Base-by-base conservation (phyloP, 2,113 vertebrate species). In the Chaenocephalus aceratus region DNA sequence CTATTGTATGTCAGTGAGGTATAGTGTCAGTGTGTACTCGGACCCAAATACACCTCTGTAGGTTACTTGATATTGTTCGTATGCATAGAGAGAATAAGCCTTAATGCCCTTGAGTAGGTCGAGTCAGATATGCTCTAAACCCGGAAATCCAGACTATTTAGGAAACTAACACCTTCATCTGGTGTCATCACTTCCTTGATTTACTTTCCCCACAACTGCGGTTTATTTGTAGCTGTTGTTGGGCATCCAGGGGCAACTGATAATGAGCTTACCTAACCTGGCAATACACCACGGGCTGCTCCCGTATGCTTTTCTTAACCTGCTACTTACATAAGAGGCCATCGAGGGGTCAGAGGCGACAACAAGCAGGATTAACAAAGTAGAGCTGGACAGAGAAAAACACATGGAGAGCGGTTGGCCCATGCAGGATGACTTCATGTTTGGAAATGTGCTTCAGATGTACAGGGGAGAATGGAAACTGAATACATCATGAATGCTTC, bases 201-300 rank as follows among this genome's bases (percentile, higher is more conserved):
- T 67, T 11, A 53, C 46, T 36, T 13, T 21, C 74, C 34, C 13
- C 54, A 54, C 57, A 2, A 6, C 64, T 44, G 49, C 56, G 41
- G 82, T 80, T 64, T 87, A 81, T 79, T 84, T 82, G 66, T 62
- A 44, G 78, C 48, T 68, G 72, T 63, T 63, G 64, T 62, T n/a
- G 61, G 48, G 58, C 13, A 13, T 80, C 74, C 70, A 49, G 44
- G 69, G 82, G 79, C 82, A 86, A 86, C 67, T 72, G 80, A 75
- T 92, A 92, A 92, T 90, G 82, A 90, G 92, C 91, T 93, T 92
- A 92, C 57, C 79, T 30, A 61, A 80, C 44, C 62, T 26, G 58
- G 48, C 46, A 60, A 60, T 53, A 49, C 58, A 65, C 34, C 85
- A 77, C 61, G n/a, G 36, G 80, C 80, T 49, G 65, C 59, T 60